Evolutionary conservation across 2,113 vertebrate species (phyloP), one percentile per base, ranked within the genome.

Genomic region (Dasyornis broadbenti): DNA sequence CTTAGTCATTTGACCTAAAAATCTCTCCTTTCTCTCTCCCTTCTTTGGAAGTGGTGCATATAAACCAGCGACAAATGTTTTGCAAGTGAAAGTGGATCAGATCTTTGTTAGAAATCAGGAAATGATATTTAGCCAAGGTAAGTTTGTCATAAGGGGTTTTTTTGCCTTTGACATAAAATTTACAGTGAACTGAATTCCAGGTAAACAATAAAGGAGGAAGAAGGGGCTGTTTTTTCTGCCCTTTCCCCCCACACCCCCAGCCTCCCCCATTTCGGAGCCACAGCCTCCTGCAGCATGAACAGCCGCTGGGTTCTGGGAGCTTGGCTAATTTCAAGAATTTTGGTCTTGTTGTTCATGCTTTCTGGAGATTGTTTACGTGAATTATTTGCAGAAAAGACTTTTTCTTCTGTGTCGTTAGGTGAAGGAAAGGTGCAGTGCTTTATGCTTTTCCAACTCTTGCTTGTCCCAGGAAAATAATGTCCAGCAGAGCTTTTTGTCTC

Each of bases 1-100:
- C 75, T 80, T 96, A 94, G 71, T 96, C 66, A 30, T 95, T 95
- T 96, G 94, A 97, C 93, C 95, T 92, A 90, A 82, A 95, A 68
- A 93, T 93, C 80, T 96, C 82, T 96, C 90, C 90, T 95, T 95
- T 96, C 63, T 70, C 50, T 89, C 75, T 69, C 63, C 59, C 83
- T 81, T 50, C 84, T 96, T 88, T 76, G 91, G 93, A 89, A 94
- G 82, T 10, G 57, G 49, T 66, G 85, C 59, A 56, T 76, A 56
- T 35, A 66, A 82, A 94, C 66, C 42, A 37, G 40, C 12, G 15
- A 68, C 37, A 59, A 69, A 73, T 80, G 77, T 86, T 96, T 63
- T 45, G 56, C 71, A 76, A 88, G 86, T 91, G 52, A 75, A 85
- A 97, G 83, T 91, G 60, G 61, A 40, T 71, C 49, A 37, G 37